These are phyloP conservation scores for Neoniphon sammara DNA, from an alignment of 2,797 vertebrate genomes.

Conservation along the genomic window DNA sequence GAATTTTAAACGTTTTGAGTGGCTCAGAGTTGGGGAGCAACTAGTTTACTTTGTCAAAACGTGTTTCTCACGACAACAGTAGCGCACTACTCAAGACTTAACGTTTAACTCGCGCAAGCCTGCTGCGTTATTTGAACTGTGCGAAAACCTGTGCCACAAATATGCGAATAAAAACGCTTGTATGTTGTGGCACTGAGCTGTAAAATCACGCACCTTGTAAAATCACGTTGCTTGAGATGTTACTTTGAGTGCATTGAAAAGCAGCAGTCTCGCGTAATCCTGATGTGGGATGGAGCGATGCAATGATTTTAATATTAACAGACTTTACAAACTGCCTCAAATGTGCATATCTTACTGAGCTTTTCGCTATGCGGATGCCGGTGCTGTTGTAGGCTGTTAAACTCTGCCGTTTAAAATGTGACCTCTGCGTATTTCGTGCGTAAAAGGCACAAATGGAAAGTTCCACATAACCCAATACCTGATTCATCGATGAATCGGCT, in stretches of 20 bases:
- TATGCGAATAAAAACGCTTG: slow-evolving; percentile 31
- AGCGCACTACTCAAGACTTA: neutral
- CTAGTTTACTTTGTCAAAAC: neutral
- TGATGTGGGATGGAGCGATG: neutral
- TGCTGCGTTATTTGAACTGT: slow-evolving; percentile 2
- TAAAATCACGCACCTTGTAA: neutral
- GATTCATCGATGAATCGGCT: slow-evolving; percentile 27
- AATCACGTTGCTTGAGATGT: slow-evolving; percentile 21
- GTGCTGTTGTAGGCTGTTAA: slow-evolving; percentile 7
- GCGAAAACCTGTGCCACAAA: slow-evolving; percentile 23
- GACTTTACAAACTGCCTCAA: neutral
- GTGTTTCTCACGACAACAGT: neutral
- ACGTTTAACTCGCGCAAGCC: neutral
- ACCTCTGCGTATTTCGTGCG: slow-evolving; percentile 3
- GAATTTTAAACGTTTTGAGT: neutral
- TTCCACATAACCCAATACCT: slow-evolving; percentile 25
- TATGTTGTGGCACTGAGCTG: slow-evolving; percentile 12
- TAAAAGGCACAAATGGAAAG: slow-evolving; percentile 45
- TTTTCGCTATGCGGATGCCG: no score
- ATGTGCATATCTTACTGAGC: no score
- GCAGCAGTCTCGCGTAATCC: neutral
- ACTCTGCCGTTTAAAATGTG: neutral
- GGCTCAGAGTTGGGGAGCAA: neutral
- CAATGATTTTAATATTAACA: neutral
- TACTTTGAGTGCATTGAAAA: neutral